Evolutionary conservation across 2,888 invertebrate genomes (phyloP).

Genomic region (Neuroscelio doddi): DNA sequence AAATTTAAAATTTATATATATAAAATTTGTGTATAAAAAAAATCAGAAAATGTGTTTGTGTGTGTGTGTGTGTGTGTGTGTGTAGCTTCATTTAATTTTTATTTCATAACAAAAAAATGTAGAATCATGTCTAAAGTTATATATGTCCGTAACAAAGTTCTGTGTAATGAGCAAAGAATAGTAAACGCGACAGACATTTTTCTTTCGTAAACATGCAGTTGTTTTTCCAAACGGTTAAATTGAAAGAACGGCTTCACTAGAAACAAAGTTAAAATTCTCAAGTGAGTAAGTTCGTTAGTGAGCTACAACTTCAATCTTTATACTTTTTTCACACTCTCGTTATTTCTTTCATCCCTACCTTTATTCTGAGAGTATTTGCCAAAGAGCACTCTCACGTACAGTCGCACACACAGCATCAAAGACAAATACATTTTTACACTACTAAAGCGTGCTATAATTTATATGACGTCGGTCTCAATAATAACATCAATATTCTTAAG

Average conservation of each 20-base stretch:
- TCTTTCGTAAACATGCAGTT: neutral
- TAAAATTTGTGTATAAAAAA: no score
- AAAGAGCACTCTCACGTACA: slow-evolving; percentile 18
- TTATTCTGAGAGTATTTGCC: slow-evolving; percentile 27
- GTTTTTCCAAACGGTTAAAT: slow-evolving; percentile 9
- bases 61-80: no score
- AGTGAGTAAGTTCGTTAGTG: slow-evolving; percentile 23
- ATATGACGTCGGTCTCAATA: slow-evolving; percentile 32
- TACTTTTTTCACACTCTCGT: slow-evolving; percentile 32
- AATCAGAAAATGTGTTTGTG: no score
- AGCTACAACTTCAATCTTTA: slow-evolving; percentile 31
- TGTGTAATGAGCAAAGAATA: slow-evolving; percentile 6
- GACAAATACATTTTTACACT: slow-evolving; percentile 13
- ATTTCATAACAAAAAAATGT: no score
- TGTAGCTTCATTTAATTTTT: no score
- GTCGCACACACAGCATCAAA: slow-evolving; percentile 5
- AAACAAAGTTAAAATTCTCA: slow-evolving; percentile 20
- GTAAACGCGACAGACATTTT: neutral
- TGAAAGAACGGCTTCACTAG: slow-evolving; percentile 14
- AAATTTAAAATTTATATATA: no score
- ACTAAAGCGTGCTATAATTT: slow-evolving; percentile 28
- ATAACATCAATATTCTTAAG: slow-evolving; percentile 35
- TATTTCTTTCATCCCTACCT: slow-evolving; percentile 31
- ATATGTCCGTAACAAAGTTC: no score
- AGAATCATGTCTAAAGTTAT: no score